Conservation (phyloP, 2,113 vertebrate genomes). For the Triplophysa rosa region DNA sequence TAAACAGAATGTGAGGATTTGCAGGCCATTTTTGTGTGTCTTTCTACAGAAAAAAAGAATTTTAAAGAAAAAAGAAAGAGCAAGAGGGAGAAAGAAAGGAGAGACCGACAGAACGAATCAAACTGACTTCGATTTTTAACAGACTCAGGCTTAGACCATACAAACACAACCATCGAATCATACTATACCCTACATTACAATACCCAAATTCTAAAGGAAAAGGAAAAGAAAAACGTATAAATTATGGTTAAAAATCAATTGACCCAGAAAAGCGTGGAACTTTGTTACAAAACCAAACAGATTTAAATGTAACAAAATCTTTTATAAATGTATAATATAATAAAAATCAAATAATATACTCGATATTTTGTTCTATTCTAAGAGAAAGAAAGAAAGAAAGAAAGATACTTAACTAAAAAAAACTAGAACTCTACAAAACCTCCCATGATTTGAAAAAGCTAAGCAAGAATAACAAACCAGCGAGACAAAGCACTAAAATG, state of each 20-base stretch:
- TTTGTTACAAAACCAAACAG: too few relatives aligned
- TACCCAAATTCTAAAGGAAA: too few relatives aligned
- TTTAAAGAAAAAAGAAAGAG: not conserved
- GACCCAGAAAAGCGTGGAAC: too few relatives aligned
- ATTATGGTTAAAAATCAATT: too few relatives aligned
- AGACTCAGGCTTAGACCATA: too few relatives aligned
- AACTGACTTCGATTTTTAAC: not conserved
- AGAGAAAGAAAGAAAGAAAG: not conserved
- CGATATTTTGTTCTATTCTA: too few relatives aligned
- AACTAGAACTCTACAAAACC: not conserved
- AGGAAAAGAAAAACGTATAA: too few relatives aligned
- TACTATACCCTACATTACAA: too few relatives aligned
- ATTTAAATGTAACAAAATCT: too few relatives aligned
- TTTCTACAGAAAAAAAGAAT: not conserved
- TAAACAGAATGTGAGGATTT: conserved; percentile 50
- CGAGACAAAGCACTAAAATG: not conserved
- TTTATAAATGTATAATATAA: too few relatives aligned
- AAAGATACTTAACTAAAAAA: not conserved
- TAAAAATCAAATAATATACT: too few relatives aligned
- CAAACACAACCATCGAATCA: too few relatives aligned
- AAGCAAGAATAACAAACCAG: conserved; percentile 1
- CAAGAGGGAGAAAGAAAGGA: not conserved
- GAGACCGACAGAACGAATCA: not conserved
- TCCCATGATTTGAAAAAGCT: not conserved
- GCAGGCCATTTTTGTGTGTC: conserved; percentile 26